Evolutionary conservation across 2,797 vertebrate species (phyloP).

Genomic region (Phrynocephalus forsythii): DNA sequence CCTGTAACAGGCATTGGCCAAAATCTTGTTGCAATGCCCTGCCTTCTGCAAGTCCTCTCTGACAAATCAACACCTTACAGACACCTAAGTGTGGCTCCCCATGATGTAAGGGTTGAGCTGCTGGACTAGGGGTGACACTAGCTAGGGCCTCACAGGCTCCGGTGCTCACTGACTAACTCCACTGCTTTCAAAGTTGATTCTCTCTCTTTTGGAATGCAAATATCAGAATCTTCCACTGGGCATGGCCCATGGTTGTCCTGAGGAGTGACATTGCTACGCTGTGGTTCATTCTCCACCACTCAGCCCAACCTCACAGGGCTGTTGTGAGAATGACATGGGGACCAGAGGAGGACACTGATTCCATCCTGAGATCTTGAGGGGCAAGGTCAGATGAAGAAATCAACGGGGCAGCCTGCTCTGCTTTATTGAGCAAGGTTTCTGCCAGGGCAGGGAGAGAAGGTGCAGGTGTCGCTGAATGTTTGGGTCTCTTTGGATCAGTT

Average conservation of each 20-base stretch:
- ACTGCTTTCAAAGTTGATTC: too few species aligned
- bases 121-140: too few species aligned
- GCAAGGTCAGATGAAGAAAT: neutral
- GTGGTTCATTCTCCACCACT: neutral
- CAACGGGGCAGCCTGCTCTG: neutral
- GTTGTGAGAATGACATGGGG: neutral
- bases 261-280: too few species aligned
- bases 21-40: too few species aligned
- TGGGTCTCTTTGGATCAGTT: neutral
- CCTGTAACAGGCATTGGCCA: neutral
- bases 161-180: neutral
- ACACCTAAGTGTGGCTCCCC: too few species aligned
- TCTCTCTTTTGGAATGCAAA: too few species aligned
- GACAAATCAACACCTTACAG: too few species aligned
- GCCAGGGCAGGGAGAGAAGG: neutral
- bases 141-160: too few species aligned
- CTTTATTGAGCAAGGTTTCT: neutral
- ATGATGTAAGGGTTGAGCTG: too few species aligned
- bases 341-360: rapidly evolving
- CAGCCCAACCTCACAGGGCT: neutral
- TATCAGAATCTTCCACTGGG: too few species aligned
- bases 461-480: neutral
- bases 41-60: too few species aligned
- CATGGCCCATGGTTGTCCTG: too few species aligned
- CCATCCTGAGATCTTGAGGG: neutral